These are phyloP conservation scores for Tetrao urogallus DNA, from an alignment of 2,113 vertebrate genomes.

Conservation along the genomic window DNA sequence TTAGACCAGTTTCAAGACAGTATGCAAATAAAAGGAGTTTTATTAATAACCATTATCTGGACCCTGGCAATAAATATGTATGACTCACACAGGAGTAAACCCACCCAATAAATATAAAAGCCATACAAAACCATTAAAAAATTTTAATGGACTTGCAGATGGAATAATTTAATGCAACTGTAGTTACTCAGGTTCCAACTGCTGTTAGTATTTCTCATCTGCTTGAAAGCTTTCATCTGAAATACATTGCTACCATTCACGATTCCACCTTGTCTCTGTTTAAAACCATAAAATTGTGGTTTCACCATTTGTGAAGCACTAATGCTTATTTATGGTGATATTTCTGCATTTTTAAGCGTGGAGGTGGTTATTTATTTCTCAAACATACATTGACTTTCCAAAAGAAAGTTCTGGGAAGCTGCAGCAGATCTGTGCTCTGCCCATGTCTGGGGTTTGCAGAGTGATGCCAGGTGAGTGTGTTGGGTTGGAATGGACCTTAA, in stretches of 20 bases:
- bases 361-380: background rate
- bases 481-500: background rate
- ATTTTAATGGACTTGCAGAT: slow-evolving; percentile 68
- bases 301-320: slow-evolving; percentile 43
- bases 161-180: slow-evolving; percentile 62
- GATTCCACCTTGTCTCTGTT: slow-evolving; percentile 52
- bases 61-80: slow-evolving; percentile 58
- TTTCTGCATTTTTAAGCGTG: background rate
- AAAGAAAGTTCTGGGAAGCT: fast-evolving
- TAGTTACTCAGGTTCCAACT: slow-evolving; percentile 39
- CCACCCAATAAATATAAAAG: slow-evolving; percentile 62
- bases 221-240: slow-evolving; percentile 59
- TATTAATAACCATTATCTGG: slow-evolving; percentile 68
- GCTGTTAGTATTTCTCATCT: slow-evolving; percentile 54
- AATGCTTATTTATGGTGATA: background rate
- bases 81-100: slow-evolving; percentile 56
- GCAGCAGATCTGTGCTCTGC: background rate
- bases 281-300: slow-evolving; percentile 42
- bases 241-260: slow-evolving; percentile 22
- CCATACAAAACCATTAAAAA: slow-evolving; percentile 61
- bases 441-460: background rate
- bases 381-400: background rate
- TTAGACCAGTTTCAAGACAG: slow-evolving; percentile 48
- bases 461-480: background rate
- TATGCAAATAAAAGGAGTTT: slow-evolving; percentile 67